Evolutionary conservation across 1,140 invertebrate species (phyloP).

Genomic region (Microplitis demolitor): DNA sequence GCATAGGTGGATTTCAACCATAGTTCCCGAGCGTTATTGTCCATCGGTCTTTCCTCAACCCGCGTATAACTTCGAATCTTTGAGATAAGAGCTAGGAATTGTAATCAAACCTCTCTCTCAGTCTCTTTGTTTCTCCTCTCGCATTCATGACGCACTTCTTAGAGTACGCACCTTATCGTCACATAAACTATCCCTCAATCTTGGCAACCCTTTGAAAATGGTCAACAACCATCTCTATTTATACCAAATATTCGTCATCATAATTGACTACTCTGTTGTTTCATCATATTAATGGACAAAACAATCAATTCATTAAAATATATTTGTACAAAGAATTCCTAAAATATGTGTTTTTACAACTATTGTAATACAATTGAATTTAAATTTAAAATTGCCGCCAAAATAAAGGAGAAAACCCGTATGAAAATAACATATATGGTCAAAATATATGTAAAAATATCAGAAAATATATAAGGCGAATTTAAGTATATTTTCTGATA

Average conservation of each 20-base stretch:
- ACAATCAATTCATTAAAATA: too few relatives aligned
- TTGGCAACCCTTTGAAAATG: not conserved
- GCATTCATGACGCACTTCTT: not conserved
- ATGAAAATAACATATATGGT: too few relatives aligned
- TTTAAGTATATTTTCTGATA: too few relatives aligned
- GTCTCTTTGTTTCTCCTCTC: not conserved
- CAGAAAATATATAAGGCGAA: too few relatives aligned
- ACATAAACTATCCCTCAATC: conserved; percentile 13
- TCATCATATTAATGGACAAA: not conserved
- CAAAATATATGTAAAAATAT: too few relatives aligned
- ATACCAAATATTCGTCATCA: too few relatives aligned
- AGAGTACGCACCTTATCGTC: conserved; percentile 27
- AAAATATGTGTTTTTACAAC: too few relatives aligned
- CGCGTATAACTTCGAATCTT: conserved; percentile 33
- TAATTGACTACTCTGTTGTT: not conserved
- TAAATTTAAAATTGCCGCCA: too few relatives aligned
- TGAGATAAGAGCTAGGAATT: conserved; percentile 41
- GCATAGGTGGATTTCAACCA: conserved; percentile 41
- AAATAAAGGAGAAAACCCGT: too few relatives aligned
- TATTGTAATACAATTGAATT: too few relatives aligned
- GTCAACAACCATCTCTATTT: not conserved
- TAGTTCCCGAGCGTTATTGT: conserved; percentile 46
- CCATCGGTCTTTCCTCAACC: conserved; percentile 34
- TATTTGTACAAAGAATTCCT: too few relatives aligned
- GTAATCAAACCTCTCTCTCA: conserved; percentile 26